Base-by-base conservation (phyloP, 2,113 vertebrate species). In the Cyrtonyx montezumae region DNA sequence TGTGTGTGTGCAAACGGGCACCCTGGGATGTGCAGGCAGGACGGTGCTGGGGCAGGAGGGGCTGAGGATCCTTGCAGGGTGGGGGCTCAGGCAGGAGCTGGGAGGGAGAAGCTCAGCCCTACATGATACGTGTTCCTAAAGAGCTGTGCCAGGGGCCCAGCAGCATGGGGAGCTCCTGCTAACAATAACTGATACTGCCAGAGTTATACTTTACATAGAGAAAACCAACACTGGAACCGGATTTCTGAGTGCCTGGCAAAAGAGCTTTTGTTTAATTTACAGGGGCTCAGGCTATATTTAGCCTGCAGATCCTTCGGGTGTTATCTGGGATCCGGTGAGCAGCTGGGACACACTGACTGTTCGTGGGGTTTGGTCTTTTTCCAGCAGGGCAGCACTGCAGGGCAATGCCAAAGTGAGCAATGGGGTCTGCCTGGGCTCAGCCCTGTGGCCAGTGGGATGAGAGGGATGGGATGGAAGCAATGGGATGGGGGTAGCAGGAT, bases 261-360 rank as follows among this genome's bases (percentile, higher is more conserved):
- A 93, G 94, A 94, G 19, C 56, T 95, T 97, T 96, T 96, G 96
- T 96, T 96, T 97, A 97, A 97, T 97, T 97, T 97, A 94, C 94
- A 53, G 94, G 95, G 95, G 83, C 95, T 94, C 23, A 7, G 63
- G 94, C 94, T 98, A 97, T 97, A 96, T 97, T 97, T 98, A 97
- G 96, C 93, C 28, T 14, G 86, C 79, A 79, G 88, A 96, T 96
- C 96, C 96, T 96, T 71, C 75, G 87, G 91, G 90, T 93, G 96
- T 96, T 95, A 96, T 88, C 90, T 82, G 87, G 67, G 84, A 92
- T 67, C 9, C 13, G 90, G 93, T 53, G 63, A 90, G 68, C 82
- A 94, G 93, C 90, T 94, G 94, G 84, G 90, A 91, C 42, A 43
- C 73, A 80, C 92, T 93, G 86, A 92, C 92, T 93, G 77, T 95